Conservation (phyloP, 2,888 invertebrate species). For the Polyploca ridens region DNA sequence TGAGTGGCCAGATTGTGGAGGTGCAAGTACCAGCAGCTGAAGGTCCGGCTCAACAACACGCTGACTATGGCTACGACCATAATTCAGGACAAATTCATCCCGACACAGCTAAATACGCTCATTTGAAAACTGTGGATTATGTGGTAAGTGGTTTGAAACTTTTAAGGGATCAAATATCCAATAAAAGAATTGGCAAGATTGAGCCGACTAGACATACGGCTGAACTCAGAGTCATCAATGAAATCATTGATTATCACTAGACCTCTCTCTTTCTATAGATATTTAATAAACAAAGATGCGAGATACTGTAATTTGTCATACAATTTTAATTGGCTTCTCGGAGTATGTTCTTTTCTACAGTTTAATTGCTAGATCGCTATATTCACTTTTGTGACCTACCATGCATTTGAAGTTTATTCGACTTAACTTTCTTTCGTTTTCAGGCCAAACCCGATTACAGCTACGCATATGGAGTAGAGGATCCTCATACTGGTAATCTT, state of each 20-base stretch:
- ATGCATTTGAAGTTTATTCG: no score
- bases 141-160: slow-evolving; percentile 76
- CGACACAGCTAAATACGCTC: slow-evolving; percentile 78
- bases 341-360: no score
- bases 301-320: no score
- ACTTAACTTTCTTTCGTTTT: slow-evolving; percentile 21
- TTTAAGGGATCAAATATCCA: neutral
- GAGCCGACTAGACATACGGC: no score
- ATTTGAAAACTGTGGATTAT: slow-evolving; percentile 86
- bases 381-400: no score
- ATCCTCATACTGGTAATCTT: slow-evolving; percentile 88
- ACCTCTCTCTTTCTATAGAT: no score
- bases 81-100: slow-evolving; percentile 74
- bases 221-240: no score
- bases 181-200: no score
- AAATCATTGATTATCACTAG: no score
- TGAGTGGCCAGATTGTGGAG: slow-evolving; percentile 86
- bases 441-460: slow-evolving; percentile 90
- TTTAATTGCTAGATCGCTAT: no score
- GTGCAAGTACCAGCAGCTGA: slow-evolving; percentile 81
- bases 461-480: slow-evolving; percentile 91
- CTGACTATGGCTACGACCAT: slow-evolving; percentile 80
- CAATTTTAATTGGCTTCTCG: no score
- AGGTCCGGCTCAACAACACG: slow-evolving; percentile 75
- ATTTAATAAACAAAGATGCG: no score